Evolutionary conservation across 2,113 vertebrate species (phyloP).

Genomic region (Pollachius pollachius): DNA sequence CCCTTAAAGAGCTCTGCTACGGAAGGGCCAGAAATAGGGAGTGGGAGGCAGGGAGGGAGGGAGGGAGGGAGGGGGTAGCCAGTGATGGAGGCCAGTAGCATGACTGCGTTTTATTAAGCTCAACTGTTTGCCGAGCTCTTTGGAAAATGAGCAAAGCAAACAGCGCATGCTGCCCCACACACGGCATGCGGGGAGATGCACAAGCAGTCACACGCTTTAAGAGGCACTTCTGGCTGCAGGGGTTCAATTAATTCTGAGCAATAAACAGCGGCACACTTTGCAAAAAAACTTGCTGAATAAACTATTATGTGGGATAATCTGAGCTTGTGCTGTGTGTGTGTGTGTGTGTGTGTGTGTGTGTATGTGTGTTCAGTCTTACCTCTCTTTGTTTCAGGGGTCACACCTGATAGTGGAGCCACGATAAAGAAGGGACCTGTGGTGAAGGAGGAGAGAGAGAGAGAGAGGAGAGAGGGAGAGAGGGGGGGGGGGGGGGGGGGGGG

Average conservation of each 20-base stretch:
- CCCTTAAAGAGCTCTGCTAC: background rate
- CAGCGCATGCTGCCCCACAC: background rate
- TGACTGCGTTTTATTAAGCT: background rate
- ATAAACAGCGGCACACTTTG: too few relatives aligned
- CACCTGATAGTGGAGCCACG: slow-evolving; percentile 50
- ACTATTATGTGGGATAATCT: background rate
- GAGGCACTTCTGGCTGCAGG: too few relatives aligned
- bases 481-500: too few relatives aligned
- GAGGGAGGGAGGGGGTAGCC: slow-evolving; percentile 1
- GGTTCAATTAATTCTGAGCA: too few relatives aligned
- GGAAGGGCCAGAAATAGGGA: slow-evolving; percentile 2
- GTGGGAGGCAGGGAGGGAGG: background rate
- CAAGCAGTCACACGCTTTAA: too few relatives aligned
- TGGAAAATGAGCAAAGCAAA: background rate
- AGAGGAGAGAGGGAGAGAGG: background rate
- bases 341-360: background rate
- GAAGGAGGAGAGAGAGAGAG: slow-evolving; percentile 29
- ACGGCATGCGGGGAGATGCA: background rate
- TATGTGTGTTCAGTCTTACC: slow-evolving; percentile 45
- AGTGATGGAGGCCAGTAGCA: background rate
- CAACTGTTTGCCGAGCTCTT: background rate
- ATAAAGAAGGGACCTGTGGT: slow-evolving; percentile 40
- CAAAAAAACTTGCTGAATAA: background rate
- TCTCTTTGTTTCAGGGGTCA: slow-evolving; percentile 59
- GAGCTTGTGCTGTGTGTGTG: background rate